Evolutionary conservation across 2,888 invertebrate species (phyloP), one percentile per base, ranked within the genome.

Genomic region (Torymus auratus): DNA sequence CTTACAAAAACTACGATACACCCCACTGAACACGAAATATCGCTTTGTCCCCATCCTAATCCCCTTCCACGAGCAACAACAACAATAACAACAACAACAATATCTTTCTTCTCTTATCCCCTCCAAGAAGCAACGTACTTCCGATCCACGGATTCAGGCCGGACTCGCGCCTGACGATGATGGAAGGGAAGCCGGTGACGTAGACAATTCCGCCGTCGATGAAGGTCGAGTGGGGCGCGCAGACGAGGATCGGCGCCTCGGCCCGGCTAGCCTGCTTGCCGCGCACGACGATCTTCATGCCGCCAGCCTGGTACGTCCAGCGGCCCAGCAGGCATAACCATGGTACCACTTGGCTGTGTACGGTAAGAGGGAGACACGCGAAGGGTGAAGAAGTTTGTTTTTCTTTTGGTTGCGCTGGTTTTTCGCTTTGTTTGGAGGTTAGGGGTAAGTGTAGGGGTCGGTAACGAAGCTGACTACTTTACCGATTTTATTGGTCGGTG

Each of bases 161-260:
- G 90, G 96, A 95, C 89, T 96, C 96, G 86, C 95, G 93, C 89
- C 96, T 93, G 84, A 96, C 96, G 91, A 97, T 96, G 89, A 96
- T 95, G 14, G 96, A 96, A 11, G 96, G 96, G 91, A 96, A 95
- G 89, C 94, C 94, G 78, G 96, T 95, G 85, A 95, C 94, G 90
- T 96, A 96, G 87, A 96, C 95, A 86, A 96, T 95, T 87, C 97
- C 95, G 86, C 96, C 96, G 91, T 98, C 98, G 88, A 97, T 93
- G 92, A 96, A 97, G 7, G 96, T 95, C 78, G 97, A 96, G 91
- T 98, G 98, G 3, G 98, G 97, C 0, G 97, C 97, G 71, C 96
- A 94, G 75, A 96, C 96, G 82, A 97, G 92, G 85, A 98, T 95
- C 15, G 97, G 96, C 7, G 97, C 97, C 89, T 97, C 96, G 79